Percentiles rank a stretch among this genome's conserved stretches.
phyloP scores from a whole-genome alignment of 2,113 vertebrate species.

The Casuarius casuarius region DNA sequence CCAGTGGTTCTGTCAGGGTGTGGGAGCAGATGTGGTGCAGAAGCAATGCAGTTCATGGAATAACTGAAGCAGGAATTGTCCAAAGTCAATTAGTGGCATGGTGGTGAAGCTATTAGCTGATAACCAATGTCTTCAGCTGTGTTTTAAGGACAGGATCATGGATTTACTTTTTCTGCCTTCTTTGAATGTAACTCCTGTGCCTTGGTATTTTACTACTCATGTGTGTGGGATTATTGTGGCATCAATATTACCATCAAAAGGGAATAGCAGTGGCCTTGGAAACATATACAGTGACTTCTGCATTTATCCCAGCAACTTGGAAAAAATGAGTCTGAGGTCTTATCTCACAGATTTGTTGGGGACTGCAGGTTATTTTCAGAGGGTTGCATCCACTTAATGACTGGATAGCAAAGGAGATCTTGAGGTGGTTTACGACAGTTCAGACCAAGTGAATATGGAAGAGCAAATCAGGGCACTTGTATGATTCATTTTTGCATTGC shows the following conservation, averaged over 20 bases:
- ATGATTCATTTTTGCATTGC: background rate
- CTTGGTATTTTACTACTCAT: background rate
- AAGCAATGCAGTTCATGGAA: background rate
- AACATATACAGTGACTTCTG: background rate
- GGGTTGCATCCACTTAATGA: background rate
- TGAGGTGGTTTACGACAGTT: background rate
- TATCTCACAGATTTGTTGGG: background rate
- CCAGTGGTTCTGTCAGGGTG: background rate
- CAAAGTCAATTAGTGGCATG: background rate
- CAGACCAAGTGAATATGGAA: background rate
- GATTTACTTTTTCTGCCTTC: background rate
- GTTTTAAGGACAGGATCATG: background rate
- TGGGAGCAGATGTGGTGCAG: background rate
- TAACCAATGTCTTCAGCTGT: background rate
- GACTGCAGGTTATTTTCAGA: background rate
- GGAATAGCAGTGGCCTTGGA: background rate
- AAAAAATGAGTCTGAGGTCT: background rate
- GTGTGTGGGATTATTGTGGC: background rate
- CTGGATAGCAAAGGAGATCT: background rate
- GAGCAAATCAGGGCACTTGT: too few relatives aligned
- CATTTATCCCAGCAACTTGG: background rate
- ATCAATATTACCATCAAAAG: background rate
- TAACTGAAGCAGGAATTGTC: background rate
- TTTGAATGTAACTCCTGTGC: background rate
- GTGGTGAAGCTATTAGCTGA: background rate